Base-by-base conservation (phyloP, 2,113 vertebrate genomes). In the Panthera leo region DNA sequence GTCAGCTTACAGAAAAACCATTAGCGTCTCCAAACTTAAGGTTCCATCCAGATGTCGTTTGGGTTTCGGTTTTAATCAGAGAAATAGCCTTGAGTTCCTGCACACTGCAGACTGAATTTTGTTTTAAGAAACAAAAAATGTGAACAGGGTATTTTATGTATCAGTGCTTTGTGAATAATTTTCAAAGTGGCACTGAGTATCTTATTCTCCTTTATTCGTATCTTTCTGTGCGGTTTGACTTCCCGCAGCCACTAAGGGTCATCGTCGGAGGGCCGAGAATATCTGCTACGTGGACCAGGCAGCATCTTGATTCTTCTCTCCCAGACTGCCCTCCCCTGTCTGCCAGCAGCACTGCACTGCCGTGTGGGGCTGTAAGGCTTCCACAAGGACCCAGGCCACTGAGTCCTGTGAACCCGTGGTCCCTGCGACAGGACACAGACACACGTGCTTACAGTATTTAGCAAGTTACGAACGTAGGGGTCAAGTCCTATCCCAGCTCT, bases 361-460 rank as follows among this genome's bases (percentile, higher is more conserved):
- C n/a, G 16, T 31, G 29, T 23, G 79, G 3, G 19, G 23, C 23
- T 23, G 9, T 2, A 0, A 12, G 55, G 3, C 23, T 21, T 5
- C 63, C 9, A 1, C 3, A 55, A 31, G 12, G 63, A 1, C 14
- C 53, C 48, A 23, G 3, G 0, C 25, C 18, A 2, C 71, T 27
- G 51, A 21, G 9, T 48, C 19, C 63, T 23, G 65, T 42, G 45
- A 70, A 19, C 39, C 12, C 2, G 21, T 0, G 1, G 34, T 2
- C 36, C 51, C 76, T 0, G 0, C 4, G 7, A 27, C 10, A 29
- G 29, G 8, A 48, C 7, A 13, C 23, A 53, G 15, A 80, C 21
- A 42, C 7, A 29, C 0, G 0, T 0, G 0, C 5, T 48, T 55
- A 23, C n/a, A 13, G 27, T 8, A 16, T 12, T 36, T 21, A 51